These are phyloP conservation scores for Xylocampa areola DNA, from an alignment of 2,888 invertebrate species.

Conservation along the genomic window DNA sequence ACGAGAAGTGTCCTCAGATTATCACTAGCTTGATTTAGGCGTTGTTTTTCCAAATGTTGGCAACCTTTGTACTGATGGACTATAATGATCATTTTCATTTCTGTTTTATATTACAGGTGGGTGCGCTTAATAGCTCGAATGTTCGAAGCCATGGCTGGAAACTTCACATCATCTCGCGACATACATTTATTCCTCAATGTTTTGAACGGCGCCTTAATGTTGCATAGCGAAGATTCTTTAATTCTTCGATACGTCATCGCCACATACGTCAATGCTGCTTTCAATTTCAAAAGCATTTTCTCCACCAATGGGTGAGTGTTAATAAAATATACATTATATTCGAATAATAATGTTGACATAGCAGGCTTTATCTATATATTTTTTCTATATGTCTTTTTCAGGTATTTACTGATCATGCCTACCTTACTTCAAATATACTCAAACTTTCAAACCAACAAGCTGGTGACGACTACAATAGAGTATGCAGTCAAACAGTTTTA, in stretches of 20 bases:
- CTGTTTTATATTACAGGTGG: constrained; percentile 95
- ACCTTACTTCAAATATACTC: constrained; percentile 98
- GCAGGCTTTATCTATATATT: neutral
- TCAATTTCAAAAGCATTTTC: constrained; percentile 99
- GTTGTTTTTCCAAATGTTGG: too few species aligned
- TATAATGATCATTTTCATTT: too few species aligned
- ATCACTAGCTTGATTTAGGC: too few species aligned
- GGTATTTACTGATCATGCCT: constrained; percentile 99
- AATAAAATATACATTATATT: neutral
- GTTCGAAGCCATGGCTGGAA: constrained; percentile 99
- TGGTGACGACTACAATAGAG: constrained; percentile 98
- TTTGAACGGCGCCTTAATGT: constrained; percentile 97
- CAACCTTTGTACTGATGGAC: too few species aligned
- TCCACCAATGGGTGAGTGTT: constrained; percentile 96
- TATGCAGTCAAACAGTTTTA: constrained; percentile 99
- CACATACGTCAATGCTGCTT: constrained; percentile 98
- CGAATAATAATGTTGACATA: neutral
- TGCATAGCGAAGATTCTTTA: constrained; percentile 99
- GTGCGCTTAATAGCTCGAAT: constrained; percentile 98
- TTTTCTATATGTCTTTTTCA: constrained; percentile 69
- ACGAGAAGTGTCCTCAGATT: too few species aligned
- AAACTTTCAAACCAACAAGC: constrained; percentile 98
- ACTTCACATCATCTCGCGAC: constrained; percentile 98
- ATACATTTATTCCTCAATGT: constrained; percentile 99
- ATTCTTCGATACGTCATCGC: constrained; percentile 98